A percentile compares a stretch with the other conserved stretches of the same genome.
These are phyloP conservation scores for Calyptommatus sinebrachiatus DNA, from an alignment of 2,113 vertebrate species.

Conservation along the genomic window DNA sequence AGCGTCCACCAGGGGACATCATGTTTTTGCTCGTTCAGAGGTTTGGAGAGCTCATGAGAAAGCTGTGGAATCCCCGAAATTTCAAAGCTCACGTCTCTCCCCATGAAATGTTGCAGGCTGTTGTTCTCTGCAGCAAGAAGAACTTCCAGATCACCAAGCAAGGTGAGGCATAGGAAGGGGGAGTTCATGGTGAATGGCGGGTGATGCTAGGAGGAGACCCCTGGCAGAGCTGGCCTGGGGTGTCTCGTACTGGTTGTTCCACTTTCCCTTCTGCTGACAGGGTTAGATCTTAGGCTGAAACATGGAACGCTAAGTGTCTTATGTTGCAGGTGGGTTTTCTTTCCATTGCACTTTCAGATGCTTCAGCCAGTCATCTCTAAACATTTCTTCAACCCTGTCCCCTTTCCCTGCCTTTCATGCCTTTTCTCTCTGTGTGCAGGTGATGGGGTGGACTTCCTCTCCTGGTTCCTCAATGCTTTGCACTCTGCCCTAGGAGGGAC, in stretches of 20 bases:
- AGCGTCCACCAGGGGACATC: slow-evolving; percentile 92
- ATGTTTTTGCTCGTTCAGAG: slow-evolving; percentile 97
- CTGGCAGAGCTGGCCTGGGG: not conserved
- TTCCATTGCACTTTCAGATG: not conserved
- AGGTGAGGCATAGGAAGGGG: slow-evolving; percentile 66
- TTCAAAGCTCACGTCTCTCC: slow-evolving; percentile 97
- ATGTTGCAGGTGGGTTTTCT: not conserved
- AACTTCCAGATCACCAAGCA: slow-evolving; percentile 98
- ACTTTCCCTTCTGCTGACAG: too few species aligned
- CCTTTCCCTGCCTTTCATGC: not conserved
- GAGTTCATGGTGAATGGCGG: not conserved
- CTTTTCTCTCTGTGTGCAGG: slow-evolving; percentile 65
- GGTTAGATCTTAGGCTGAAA: too few species aligned
- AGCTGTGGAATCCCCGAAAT: slow-evolving; percentile 96
- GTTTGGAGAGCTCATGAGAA: slow-evolving; percentile 96
- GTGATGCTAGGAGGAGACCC: not conserved
- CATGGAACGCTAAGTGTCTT: too few species aligned
- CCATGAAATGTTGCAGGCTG: slow-evolving; percentile 97
- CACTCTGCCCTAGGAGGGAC: slow-evolving; percentile 91
- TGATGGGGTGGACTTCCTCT: slow-evolving; percentile 94
- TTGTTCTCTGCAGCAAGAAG: slow-evolving; percentile 97
- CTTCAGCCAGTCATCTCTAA: not conserved
- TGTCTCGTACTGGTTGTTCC: too few species aligned
- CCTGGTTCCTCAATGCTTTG: slow-evolving; percentile 95
- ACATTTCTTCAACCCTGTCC: not conserved